Conservation (phyloP, 1,140 invertebrate genomes). For the Zaprionus camerounensis region DNA sequence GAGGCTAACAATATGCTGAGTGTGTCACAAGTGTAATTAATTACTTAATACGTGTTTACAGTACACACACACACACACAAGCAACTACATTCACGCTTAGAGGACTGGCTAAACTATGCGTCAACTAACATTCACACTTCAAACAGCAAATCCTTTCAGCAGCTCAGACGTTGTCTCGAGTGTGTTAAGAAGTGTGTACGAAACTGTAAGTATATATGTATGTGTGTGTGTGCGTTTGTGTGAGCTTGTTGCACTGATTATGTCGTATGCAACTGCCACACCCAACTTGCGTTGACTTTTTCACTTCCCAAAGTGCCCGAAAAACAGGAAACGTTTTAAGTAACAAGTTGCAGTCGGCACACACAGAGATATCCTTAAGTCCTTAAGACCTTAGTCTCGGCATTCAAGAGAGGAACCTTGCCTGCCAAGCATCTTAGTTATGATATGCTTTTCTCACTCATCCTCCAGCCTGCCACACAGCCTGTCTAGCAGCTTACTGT, state of each 20-base stretch:
- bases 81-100: slow-evolving; percentile 18
- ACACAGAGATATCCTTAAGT: neutral
- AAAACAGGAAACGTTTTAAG: slow-evolving; percentile 45
- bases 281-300: slow-evolving; percentile 29
- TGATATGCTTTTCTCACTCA: slow-evolving; percentile 48
- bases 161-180: slow-evolving; percentile 53
- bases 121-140: slow-evolving; percentile 64
- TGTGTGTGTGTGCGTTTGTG: slow-evolving; percentile 1
- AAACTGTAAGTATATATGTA: slow-evolving; percentile 7
- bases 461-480: neutral
- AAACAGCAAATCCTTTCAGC: slow-evolving; percentile 46
- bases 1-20: slow-evolving; percentile 37
- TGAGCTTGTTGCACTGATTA: slow-evolving; percentile 34
- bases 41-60: slow-evolving; percentile 74
- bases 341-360: slow-evolving; percentile 59
- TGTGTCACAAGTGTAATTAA: slow-evolving; percentile 72
- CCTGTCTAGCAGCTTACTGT: slow-evolving; percentile 4
- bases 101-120: slow-evolving; percentile 55
- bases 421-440: slow-evolving; percentile 61
- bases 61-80: slow-evolving; percentile 37
- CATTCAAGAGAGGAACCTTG: slow-evolving; percentile 38
- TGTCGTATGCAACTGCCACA: slow-evolving; percentile 25
- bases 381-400: neutral
- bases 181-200: slow-evolving; percentile 6
- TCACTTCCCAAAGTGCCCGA: neutral